Evolutionary conservation across 53 echinoderm and acorn worm species (phyloP).

Genomic region (Echinarachnius parma): DNA sequence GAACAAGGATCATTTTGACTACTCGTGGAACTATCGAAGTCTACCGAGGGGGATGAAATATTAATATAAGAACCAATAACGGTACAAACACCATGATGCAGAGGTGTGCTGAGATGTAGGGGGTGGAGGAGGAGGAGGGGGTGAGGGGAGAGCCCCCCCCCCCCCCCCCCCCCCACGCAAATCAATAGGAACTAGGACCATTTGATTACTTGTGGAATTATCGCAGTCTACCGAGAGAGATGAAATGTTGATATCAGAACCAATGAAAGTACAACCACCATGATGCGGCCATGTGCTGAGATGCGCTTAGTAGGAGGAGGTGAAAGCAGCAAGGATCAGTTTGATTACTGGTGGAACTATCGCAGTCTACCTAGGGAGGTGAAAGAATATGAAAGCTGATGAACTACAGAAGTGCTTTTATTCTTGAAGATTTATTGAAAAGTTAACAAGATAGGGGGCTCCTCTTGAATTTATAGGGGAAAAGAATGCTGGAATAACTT

Average conservation of each 20-base stretch:
- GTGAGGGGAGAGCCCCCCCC: constrained; percentile 3
- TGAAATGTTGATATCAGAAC: constrained; percentile 50
- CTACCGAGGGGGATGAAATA: constrained; percentile 73
- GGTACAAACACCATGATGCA: too few species aligned
- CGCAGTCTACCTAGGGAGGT: too few species aligned
- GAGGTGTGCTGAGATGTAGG: neutral
- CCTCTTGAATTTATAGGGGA: too few species aligned
- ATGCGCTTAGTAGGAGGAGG: constrained; percentile 11
- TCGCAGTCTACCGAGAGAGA: constrained; percentile 78
- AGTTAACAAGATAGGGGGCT: too few species aligned
- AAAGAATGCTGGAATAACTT: too few species aligned
- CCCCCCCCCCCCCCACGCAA: too few species aligned
- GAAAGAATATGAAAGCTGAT: too few species aligned
- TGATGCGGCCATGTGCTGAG: neutral
- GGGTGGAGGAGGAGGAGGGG: constrained; percentile 7
- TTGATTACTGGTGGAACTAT: too few species aligned
- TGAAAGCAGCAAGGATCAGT: neutral
- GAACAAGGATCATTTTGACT: constrained; percentile 58
- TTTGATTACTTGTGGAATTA: constrained; percentile 83
- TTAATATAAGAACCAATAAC: too few species aligned
- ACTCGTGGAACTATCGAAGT: constrained; percentile 85
- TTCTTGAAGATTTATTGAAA: too few species aligned
- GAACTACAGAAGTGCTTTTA: too few species aligned
- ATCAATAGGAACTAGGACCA: constrained; percentile 17
- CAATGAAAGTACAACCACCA: too few species aligned